Base-by-base conservation (phyloP, 1,140 invertebrate genomes). In the Chrysoperla carnea region DNA sequence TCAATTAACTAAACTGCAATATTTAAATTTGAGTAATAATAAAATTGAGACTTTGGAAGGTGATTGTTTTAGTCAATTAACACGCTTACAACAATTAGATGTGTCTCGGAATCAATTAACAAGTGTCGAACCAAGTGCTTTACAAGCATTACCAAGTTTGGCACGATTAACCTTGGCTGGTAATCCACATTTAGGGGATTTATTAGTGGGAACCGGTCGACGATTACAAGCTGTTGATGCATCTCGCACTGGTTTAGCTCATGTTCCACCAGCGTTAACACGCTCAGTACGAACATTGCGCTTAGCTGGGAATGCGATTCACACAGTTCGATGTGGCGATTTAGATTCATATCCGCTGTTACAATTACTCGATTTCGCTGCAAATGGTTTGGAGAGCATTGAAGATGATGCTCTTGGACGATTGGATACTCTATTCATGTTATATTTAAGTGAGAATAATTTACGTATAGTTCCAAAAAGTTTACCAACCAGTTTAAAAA, bases 301-400 rank as follows among this genome's bases (percentile, higher is more conserved):
- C 27, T 60, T 92, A 0, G 72, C 79, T 1, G 76, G 80, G 11
- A 94, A 94, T 52, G 63, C 37, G 0, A 59, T 61, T 6, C 43
- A 44, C 39, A 63, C 70, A 0, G 76, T 94, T 12, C 70, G 74
- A 35, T 75, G 83, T 49, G 84, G 85, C n/a, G 85, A 91, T 52
- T 68, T 95, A 43, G 85, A 89, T 52, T 87, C 85, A 47, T 92
- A 91, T 57, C 87, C 87, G 0, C 60, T 89, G 12, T 58, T 94
- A 8, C 78, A 79, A 46, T 67, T 83, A 23, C 58, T 95, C 17
- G 81, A 89, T 52, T 70, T 94, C 29, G 82, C 82, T 15, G 70
- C 80, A 40, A 93, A 92, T 54, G 65, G 70, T 44, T 70, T 95
- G 23, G 62, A 61, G 35, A 64, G 72, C 4, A 72, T 95, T 6